Conservation (phyloP, 1,140 invertebrate genomes). For the Brachionus sp. region DNA sequence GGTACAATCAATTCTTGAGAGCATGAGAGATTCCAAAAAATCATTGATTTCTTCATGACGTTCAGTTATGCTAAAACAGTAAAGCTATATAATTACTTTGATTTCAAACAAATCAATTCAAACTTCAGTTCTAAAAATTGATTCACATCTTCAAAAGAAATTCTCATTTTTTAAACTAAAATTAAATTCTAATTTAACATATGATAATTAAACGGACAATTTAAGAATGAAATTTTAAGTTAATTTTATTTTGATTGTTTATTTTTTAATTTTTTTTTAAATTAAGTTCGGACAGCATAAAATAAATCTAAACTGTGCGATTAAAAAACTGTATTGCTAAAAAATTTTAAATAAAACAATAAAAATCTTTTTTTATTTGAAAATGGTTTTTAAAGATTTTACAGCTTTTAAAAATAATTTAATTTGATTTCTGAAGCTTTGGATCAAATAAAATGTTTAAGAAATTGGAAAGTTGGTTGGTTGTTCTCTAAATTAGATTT, state of each 20-base stretch:
- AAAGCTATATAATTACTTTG: background rate
- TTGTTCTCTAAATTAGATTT: too few species aligned
- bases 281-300: too few species aligned
- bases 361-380: too few species aligned
- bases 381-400: too few species aligned
- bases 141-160: slow-evolving; percentile 5
- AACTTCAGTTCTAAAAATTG: slow-evolving; percentile 14
- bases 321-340: too few species aligned
- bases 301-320: too few species aligned
- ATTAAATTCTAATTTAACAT: background rate
- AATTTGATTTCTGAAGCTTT: too few species aligned
- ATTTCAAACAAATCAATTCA: background rate
- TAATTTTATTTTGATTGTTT: background rate
- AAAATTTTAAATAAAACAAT: too few species aligned
- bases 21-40: background rate
- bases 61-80: background rate
- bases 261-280: too few species aligned
- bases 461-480: too few species aligned
- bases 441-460: too few species aligned
- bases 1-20: background rate
- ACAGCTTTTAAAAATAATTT: too few species aligned
- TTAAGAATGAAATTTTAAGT: background rate
- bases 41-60: background rate
- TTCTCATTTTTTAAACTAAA: slow-evolving; percentile 20
- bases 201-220: background rate